Base-by-base conservation (phyloP, 2,797 vertebrate genomes). In the Nannoperca australis region DNA sequence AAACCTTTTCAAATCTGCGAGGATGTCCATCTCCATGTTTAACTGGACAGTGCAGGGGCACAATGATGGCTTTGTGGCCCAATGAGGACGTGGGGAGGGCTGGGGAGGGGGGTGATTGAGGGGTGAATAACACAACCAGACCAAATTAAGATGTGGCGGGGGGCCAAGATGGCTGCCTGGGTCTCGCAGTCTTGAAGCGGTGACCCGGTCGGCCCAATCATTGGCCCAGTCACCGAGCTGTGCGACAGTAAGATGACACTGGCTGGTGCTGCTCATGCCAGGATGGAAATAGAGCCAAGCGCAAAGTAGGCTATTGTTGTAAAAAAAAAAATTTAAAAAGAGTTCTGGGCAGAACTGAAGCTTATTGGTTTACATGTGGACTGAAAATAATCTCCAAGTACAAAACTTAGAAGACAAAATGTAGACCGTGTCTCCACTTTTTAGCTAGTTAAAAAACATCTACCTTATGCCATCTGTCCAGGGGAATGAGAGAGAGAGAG, bases 41-140 rank as follows among this genome's bases (percentile, higher is more conserved):
- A 94, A 97, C 93, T 96, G 95, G 84, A 91, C 88, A 85, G 78
- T 70, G 86, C 85, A 80, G 88, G 40, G 81, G 87, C 93, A 98
- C 96, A 98, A 97, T 96, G 94, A 93, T 91, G 92, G 90, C 96
- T 97, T 97, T 98, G 97, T 97, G 95, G 95, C 87, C 85, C 86
- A 73, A 71, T 77, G 91, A 84, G 85, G 92, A 88, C 91, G 88
- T 90, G 93, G 93, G 63, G 85, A 90, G 79, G 92, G 81, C 84
- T 85, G 85, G 63, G 79, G 82, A 58, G 54, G 32, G 38, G 22
- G 63, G 53, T 70, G 76, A 70, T 30, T 81, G 89, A 93, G 92
- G 94, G 88, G 93, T 78, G 86, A 84, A 89, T 83, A 90, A 91
- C 82, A 87, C 90, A 92, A 95, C 94, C 95, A 95, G 95, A 95